A percentile compares a stretch with the other conserved stretches of the same genome.
These are phyloP conservation scores for Sinocyclocheilus maitianheensis DNA, from an alignment of 2,113 vertebrate species.

Conservation along the genomic window DNA sequence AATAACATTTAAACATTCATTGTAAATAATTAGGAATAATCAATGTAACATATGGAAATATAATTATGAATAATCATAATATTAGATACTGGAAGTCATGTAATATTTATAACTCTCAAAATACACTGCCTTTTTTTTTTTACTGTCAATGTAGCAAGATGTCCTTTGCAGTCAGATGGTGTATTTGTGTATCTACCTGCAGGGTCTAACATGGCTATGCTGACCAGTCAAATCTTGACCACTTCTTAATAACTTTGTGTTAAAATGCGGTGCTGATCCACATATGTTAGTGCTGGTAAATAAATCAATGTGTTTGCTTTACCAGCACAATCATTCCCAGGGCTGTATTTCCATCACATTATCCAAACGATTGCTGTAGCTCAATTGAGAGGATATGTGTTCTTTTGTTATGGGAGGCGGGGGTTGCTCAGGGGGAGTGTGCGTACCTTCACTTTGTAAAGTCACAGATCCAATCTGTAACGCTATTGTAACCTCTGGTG, in stretches of 20 bases:
- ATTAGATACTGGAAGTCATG: too few relatives aligned
- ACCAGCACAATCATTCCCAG: background rate
- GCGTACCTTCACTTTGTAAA: conserved; percentile 14
- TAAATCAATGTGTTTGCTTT: conserved; percentile 9
- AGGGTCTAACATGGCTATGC: background rate
- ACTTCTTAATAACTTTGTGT: background rate
- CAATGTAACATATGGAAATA: too few relatives aligned
- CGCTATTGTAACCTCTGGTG: conserved; percentile 69
- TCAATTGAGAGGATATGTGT: conserved; percentile 19
- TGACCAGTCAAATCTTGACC: background rate
- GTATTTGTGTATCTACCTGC: too few relatives aligned
- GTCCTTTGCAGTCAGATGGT: too few relatives aligned
- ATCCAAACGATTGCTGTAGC: background rate
- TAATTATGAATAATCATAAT: too few relatives aligned
- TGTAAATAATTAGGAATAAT: too few relatives aligned
- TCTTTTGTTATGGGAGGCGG: conserved; percentile 49
- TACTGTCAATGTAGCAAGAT: too few relatives aligned
- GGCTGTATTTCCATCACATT: background rate
- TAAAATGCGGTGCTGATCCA: background rate
- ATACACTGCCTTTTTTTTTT: too few relatives aligned
- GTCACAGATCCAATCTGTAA: conserved; percentile 52
- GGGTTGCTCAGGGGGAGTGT: conserved; percentile 14
- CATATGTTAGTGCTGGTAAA: background rate
- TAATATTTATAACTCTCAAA: too few relatives aligned
- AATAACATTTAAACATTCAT: too few relatives aligned